phyloP scores from a whole-genome alignment of 2,797 vertebrate genomes.

The Pangasius sanitwongsei region DNA sequence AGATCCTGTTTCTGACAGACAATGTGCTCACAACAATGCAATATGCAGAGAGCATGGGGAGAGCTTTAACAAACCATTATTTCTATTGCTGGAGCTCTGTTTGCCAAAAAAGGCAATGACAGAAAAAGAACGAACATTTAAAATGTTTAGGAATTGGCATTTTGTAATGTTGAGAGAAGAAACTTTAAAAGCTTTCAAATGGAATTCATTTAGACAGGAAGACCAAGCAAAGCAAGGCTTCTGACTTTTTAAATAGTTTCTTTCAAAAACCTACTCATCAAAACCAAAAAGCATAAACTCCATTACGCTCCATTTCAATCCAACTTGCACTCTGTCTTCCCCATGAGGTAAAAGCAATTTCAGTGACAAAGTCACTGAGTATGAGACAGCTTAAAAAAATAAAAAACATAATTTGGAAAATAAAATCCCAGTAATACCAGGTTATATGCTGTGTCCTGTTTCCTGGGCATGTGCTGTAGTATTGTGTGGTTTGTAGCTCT shows the following conservation, averaged over 20 bases:
- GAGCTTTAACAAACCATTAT: constrained; percentile 28
- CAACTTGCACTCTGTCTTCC: background rate
- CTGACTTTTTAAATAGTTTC: background rate
- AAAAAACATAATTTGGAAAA: background rate
- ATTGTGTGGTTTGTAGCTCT: background rate
- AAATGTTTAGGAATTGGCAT: background rate
- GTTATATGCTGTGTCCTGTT: background rate
- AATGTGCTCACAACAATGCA: constrained; percentile 22
- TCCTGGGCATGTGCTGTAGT: background rate
- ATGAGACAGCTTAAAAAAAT: no score
- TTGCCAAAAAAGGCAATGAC: background rate
- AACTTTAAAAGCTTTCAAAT: constrained; percentile 7
- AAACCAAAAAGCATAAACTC: constrained; percentile 8
- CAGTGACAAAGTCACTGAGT: background rate
- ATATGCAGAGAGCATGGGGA: constrained; percentile 13
- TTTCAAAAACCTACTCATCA: constrained; percentile 6
- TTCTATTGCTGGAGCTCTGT: constrained; percentile 12
- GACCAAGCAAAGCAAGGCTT: background rate
- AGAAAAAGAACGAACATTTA: background rate
- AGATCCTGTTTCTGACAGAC: background rate
- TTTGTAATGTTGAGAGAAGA: background rate
- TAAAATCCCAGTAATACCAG: background rate
- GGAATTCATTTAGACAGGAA: background rate
- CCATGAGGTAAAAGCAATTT: constrained; percentile 4
- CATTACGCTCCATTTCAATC: background rate